These are phyloP conservation scores for Dicaeum eximium DNA, from an alignment of 2,113 vertebrate genomes.

Conservation along the genomic window DNA sequence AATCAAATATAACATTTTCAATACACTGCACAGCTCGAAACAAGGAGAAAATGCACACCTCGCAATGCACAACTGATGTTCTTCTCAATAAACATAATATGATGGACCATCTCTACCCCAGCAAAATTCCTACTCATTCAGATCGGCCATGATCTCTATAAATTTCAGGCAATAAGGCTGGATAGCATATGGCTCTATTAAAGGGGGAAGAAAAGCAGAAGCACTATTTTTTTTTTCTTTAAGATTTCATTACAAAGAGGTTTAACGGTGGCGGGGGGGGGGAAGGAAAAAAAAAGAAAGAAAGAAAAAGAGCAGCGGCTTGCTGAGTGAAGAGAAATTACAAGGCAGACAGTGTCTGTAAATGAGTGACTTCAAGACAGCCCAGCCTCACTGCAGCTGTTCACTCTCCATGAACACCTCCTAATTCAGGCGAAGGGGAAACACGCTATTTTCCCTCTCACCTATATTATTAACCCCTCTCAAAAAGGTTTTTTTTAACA, in stretches of 20 bases:
- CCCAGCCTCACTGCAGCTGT: neutral
- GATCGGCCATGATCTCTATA: neutral
- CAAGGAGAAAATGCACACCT: neutral
- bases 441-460: neutral
- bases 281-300: too few species aligned
- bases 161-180: neutral
- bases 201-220: neutral
- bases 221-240: neutral
- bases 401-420: neutral
- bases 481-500: neutral
- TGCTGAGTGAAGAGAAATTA: neutral
- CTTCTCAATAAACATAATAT: neutral
- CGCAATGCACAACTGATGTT: neutral
- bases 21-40: neutral
- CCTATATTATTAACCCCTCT: neutral
- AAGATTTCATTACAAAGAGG: neutral
- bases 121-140: neutral
- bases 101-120: neutral
- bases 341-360: neutral
- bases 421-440: neutral
- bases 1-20: neutral
- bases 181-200: neutral
- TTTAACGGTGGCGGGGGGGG: rapidly evolving
- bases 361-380: neutral
- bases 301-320: neutral